Base-by-base conservation (phyloP, 2,888 invertebrate species). In the Heteropelma amictum region DNA sequence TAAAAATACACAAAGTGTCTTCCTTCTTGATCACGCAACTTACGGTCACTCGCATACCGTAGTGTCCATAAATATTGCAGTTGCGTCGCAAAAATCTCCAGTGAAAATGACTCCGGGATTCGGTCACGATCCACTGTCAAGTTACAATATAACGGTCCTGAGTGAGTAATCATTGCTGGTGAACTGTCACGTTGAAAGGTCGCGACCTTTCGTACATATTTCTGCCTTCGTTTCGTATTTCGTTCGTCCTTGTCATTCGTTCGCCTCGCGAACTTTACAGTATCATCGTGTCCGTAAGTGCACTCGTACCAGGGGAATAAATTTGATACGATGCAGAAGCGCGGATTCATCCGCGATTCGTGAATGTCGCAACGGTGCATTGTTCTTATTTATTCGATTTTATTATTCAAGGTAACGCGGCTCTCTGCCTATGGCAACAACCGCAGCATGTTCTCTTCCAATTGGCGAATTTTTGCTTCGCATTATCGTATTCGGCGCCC, bases 401-500 rank as follows among this genome's bases (percentile, higher is more conserved):
- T 56, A 65, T 73, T 51, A 72, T 79, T 81, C 26, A 68, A 88
- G 88, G 84, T 67, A 88, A 84, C 76, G 78, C 87, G 21, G 84
- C 85, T 7, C 70, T 87, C 23, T 88, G 88, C 63, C 78, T 88
- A 58, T 95, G 95, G 95, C 92, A 93, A 84, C 91, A 93, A 61
- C 92, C 94, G 3, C 95, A 96, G 87, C 95, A 96, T 89, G 91
- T 91, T 65, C 87, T 92, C 33, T 93, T 94, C 86, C 93, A 96
- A 90, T 87, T 96, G 73, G 95, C 96, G 14, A 95, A 96, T 88
- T 91, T 93, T 74, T 93, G 95, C 80, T 95, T 96, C 85, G 92
- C 95, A 26, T 90, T 95, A n/a, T 95, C 95, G 0, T 95, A 95
- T 84, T 92, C 95, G 65, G 94, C 95, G 7, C 95, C 95, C 12